Conservation (phyloP, 92 coral and sea anemone genomes). For the Scolanthus callimorphus region DNA sequence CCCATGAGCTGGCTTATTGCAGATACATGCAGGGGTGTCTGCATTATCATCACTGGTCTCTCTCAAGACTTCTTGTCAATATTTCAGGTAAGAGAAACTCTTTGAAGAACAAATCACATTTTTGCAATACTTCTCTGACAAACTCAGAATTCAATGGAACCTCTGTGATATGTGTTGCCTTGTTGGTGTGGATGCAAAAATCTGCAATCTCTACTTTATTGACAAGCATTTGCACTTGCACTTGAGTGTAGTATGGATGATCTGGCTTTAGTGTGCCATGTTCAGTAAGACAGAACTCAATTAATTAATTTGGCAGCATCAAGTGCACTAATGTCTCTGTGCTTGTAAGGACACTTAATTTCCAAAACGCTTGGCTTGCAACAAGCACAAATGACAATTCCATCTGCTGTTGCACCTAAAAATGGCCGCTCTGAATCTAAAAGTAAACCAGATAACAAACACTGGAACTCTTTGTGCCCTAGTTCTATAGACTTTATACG, state of each 20-base stretch:
- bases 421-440: conserved; percentile 13
- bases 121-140: conserved; percentile 3
- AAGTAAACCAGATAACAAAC: conserved; percentile 17
- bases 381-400: conserved; percentile 17
- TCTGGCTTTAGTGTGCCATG: conserved; percentile 14
- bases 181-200: conserved; percentile 12
- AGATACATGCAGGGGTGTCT: conserved; percentile 27
- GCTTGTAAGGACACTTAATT: conserved; percentile 21
- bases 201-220: conserved; percentile 2
- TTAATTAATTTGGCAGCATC: conserved; percentile 14
- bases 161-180: conserved; percentile 20
- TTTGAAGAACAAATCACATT: conserved; percentile 7
- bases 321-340: conserved; percentile 1
- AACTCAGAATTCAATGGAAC: conserved; percentile 3
- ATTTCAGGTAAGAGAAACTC: conserved; percentile 22
- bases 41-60: neutral
- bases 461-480: no score
- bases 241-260: conserved; percentile 47
- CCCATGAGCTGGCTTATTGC: conserved; percentile 53
- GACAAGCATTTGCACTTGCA: conserved; percentile 46
- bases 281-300: conserved; percentile 29
- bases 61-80: conserved; percentile 24
- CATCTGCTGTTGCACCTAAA: conserved; percentile 28
- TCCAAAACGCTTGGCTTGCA: conserved; percentile 19
- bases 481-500: neutral